Evolutionary conservation across 2,888 invertebrate species (phyloP).

Genomic region (Horisme vitalbata): DNA sequence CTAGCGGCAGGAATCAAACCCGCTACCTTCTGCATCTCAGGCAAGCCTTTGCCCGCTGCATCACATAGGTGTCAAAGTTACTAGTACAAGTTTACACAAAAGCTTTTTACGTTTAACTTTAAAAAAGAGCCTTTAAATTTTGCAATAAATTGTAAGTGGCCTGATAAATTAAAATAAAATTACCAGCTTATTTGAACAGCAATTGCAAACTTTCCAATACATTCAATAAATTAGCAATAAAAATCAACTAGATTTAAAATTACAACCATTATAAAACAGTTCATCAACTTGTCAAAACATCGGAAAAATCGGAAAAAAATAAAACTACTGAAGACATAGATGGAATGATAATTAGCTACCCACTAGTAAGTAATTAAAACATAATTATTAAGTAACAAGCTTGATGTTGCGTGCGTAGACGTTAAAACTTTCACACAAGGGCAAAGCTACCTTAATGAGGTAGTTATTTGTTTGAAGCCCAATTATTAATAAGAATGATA

Average conservation of each 20-base stretch:
- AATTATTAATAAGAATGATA: conserved; percentile 1
- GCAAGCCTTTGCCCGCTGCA: no score
- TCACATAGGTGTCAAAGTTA: no score
- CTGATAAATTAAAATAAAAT: conserved; percentile 2
- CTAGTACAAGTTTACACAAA: no score
- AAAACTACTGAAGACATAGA: conserved; percentile 10
- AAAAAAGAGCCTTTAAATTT: no score
- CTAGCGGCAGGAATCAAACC: no score
- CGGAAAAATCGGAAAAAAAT: conserved; percentile 3
- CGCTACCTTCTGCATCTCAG: no score
- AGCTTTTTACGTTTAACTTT: no score
- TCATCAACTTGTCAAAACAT: conserved; percentile 10
- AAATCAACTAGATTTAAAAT: conserved; percentile 1
- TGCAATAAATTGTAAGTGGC: conserved; percentile 7
- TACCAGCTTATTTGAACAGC: conserved; percentile 1
- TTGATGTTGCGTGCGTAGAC: conserved; percentile 14
- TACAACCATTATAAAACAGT: conserved; percentile 14
- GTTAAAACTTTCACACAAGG: conserved; percentile 24
- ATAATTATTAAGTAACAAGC: conserved; percentile 24
- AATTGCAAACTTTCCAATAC: conserved; percentile 16
- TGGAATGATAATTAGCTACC: no score
- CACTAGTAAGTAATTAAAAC: conserved; percentile 3
- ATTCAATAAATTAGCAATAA: conserved; percentile 8
- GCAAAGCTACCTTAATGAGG: conserved; percentile 12
- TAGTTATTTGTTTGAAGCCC: conserved; percentile 1